phyloP scores from a whole-genome alignment of 2,888 invertebrate species.

The Amblyjoppa fuscipennis region DNA sequence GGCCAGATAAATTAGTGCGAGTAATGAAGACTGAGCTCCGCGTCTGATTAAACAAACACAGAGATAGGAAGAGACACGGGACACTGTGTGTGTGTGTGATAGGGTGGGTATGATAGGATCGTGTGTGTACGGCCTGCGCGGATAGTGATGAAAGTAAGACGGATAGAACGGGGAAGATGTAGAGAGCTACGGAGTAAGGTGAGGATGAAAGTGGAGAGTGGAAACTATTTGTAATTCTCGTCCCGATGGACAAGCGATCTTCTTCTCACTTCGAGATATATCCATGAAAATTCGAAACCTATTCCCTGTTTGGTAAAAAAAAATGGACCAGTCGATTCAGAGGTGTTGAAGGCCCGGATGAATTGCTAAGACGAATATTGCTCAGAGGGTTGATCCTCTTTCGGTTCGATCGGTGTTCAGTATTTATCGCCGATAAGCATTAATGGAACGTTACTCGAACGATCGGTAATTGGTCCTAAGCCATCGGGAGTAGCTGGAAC shows the following conservation, averaged over 20 bases:
- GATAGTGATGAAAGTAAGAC: constrained; percentile 52
- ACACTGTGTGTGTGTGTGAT: constrained; percentile 67
- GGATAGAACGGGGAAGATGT: constrained; percentile 55
- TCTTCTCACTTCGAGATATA: neutral
- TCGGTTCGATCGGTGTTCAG: neutral
- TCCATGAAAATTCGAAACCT: neutral
- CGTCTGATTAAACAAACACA: constrained; percentile 84
- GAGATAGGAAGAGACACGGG: constrained; percentile 69
- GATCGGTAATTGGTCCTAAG: constrained; percentile 10
- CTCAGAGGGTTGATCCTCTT: neutral
- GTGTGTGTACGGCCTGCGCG: constrained; percentile 43
- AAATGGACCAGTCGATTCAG: neutral
- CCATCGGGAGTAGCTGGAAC: neutral
- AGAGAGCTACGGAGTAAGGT: constrained; percentile 38
- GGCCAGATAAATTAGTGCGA: constrained; percentile 82
- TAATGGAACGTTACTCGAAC: neutral
- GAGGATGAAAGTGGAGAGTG: constrained; percentile 49
- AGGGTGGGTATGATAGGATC: constrained; percentile 35
- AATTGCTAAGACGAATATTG: too few relatives aligned
- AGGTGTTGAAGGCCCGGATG: too few relatives aligned
- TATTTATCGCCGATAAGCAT: neutral
- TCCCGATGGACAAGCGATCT: constrained; percentile 56
- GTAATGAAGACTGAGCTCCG: constrained; percentile 83
- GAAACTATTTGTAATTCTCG: constrained; percentile 67
- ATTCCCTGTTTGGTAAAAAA: neutral